Base-by-base conservation (phyloP, 2,888 invertebrate genomes). In the Cepaea hortensis region DNA sequence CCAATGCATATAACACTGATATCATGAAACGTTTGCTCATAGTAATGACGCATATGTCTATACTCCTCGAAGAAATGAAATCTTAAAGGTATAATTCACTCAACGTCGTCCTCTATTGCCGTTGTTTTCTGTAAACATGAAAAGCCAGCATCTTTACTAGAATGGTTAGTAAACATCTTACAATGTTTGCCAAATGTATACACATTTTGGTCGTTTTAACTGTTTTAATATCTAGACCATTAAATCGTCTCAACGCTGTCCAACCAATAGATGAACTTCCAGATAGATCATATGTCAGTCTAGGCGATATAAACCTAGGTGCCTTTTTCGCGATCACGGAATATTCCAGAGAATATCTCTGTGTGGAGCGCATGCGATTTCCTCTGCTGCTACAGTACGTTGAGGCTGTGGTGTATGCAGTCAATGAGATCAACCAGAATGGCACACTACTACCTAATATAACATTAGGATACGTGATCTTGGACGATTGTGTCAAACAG, bases 401-500 rank as follows among this genome's bases (percentile, higher is more conserved):
- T 9, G 92, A 93, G 87, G 91, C 91, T 7, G 86, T 92, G 62
- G 89, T 87, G 15, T 93, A 89, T 81, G 90, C 92, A 72, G 87
- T 93, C 11, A 77, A 90, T 1, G 76, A 90, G 80, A 90, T 93
- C 77, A 93, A 93, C 89, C 48, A 79, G 4, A 73, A 87, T 13
- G 7, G 81, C 1, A 84, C 87, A 20, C 80, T 91, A 23, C 87
- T 93, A 55, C 90, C 90, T 2, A 88, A 90, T 73, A 62, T 91
- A 1, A 88, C 84, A 5, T 88, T 93, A 18, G 93, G 93, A 2
- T 91, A 89, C 79, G 90, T 90, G 65, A 88, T 92, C 50, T 81
- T 92, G 72, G 92, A 93, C 84, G 92, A 92, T 89, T 93, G 93
- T 80, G 89, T 88, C 50, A 92, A 90, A 80, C 88, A 91, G 46